Percentiles rank a stretch among this genome's conserved stretches.
Evolutionary conservation across 2,113 vertebrate species (phyloP).

Genomic region (Jacana jacana): DNA sequence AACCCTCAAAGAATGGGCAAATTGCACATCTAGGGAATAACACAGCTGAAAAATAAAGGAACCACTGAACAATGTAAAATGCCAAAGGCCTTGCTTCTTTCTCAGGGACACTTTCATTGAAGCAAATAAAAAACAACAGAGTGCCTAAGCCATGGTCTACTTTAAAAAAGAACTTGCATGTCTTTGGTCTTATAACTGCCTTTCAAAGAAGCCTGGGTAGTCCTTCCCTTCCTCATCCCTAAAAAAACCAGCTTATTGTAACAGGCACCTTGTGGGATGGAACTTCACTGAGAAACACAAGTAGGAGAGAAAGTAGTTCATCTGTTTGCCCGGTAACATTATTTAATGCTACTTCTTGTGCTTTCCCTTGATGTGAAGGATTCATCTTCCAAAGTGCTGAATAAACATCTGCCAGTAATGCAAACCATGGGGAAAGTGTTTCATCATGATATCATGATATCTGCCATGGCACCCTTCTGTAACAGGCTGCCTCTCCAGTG

Average conservation of each 20-base stretch:
- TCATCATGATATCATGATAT: not conserved
- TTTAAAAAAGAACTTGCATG: not conserved
- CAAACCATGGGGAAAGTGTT: not conserved
- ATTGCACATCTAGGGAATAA: not conserved
- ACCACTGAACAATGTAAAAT: not conserved
- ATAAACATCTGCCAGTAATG: not conserved
- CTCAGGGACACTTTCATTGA: not conserved
- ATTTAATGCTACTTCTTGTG: not conserved
- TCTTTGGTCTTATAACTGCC: not conserved
- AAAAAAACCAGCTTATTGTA: not conserved
- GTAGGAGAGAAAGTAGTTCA: not conserved
- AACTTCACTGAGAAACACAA: not conserved
- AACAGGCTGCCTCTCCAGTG: not conserved
- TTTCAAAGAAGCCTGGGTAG: not conserved
- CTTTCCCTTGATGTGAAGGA: not conserved
- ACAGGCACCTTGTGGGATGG: not conserved
- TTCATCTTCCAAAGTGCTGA: not conserved
- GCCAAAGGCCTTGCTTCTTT: not conserved
- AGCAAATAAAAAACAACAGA: not conserved
- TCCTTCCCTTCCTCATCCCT: not conserved
- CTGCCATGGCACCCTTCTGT: not conserved
- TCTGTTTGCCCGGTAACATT: not conserved
- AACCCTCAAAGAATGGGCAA: not conserved
- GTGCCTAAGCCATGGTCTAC: not conserved
- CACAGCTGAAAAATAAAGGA: not conserved